Conservation (phyloP, 2,113 vertebrate species). For the Zosterops pallidus region DNA sequence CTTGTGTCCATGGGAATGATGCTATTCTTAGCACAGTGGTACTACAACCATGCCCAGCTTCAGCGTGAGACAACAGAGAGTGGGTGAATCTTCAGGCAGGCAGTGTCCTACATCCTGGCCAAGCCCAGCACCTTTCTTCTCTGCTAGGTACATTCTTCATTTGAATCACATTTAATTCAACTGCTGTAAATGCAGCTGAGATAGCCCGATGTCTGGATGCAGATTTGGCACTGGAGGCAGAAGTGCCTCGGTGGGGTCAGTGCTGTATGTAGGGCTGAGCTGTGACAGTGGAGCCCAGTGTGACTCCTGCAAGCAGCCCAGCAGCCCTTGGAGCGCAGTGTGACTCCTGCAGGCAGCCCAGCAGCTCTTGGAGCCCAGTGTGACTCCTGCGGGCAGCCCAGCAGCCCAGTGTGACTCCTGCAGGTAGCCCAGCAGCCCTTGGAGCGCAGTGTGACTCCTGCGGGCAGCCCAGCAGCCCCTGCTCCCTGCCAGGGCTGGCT, state of each 20-base stretch:
- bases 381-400: constrained; percentile 1
- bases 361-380: not conserved
- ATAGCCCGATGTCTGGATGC: not conserved
- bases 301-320: too few species aligned
- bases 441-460: not conserved
- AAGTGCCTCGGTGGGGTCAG: not conserved
- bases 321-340: too few species aligned
- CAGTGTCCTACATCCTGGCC: not conserved
- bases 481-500: not conserved
- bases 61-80: rapidly evolving
- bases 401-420: not conserved
- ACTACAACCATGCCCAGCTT: not conserved
- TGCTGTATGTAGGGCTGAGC: not conserved
- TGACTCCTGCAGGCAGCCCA: too few species aligned
- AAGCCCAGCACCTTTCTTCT: not conserved
- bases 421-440: constrained; percentile 11
- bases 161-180: not conserved
- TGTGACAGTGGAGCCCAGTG: not conserved
- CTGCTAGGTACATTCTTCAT: not conserved
- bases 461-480: constrained; percentile 12
- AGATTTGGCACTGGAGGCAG: not conserved
- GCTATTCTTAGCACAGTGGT: not conserved
- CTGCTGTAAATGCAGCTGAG: not conserved
- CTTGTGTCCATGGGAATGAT: not conserved
- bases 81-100: not conserved